Conservation (phyloP, 2,113 vertebrate species). For the Solea solea region DNA sequence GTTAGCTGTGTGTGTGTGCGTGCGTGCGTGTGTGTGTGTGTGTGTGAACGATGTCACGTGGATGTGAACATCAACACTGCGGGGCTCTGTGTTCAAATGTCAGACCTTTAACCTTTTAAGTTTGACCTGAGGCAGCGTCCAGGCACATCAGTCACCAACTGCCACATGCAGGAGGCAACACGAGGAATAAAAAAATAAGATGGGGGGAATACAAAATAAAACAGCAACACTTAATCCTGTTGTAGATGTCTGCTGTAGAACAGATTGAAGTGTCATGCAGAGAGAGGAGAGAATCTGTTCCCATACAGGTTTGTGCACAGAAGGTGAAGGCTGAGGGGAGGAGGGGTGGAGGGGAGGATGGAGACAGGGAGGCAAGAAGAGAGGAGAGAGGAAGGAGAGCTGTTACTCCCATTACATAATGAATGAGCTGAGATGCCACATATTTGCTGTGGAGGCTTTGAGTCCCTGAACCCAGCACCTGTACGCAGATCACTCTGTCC, state of each 20-base stretch:
- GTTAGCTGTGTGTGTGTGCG: not conserved
- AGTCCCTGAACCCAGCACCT: conserved; percentile 19
- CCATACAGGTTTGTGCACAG: conserved; percentile 79
- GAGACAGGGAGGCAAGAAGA: conserved; percentile 30
- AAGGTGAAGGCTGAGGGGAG: conserved; percentile 76
- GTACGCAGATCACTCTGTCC: not conserved
- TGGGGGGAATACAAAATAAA: conserved; percentile 21
- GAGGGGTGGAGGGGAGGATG: conserved; percentile 56
- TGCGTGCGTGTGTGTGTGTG: not conserved
- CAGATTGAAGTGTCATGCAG: conserved; percentile 77
- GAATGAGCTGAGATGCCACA: conserved; percentile 72
- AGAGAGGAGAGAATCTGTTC: conserved; percentile 73
- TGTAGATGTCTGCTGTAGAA: conserved; percentile 48
- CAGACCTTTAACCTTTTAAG: conserved; percentile 80
- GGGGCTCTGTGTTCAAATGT: conserved; percentile 73
- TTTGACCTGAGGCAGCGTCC: conserved; percentile 63
- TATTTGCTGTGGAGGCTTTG: conserved; percentile 51
- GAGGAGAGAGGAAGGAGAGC: conserved; percentile 42
- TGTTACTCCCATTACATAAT: conserved; percentile 76
- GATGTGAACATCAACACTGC: conserved; percentile 50
- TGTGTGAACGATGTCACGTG: conserved; percentile 31
- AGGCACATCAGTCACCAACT: conserved; percentile 44
- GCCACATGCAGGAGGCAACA: conserved; percentile 33
- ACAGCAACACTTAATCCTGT: conserved; percentile 45
- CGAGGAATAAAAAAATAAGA: conserved; percentile 30